Evolutionary conservation across 1,140 invertebrate genomes (phyloP).

Genomic region (Hylaeus anthracinus): DNA sequence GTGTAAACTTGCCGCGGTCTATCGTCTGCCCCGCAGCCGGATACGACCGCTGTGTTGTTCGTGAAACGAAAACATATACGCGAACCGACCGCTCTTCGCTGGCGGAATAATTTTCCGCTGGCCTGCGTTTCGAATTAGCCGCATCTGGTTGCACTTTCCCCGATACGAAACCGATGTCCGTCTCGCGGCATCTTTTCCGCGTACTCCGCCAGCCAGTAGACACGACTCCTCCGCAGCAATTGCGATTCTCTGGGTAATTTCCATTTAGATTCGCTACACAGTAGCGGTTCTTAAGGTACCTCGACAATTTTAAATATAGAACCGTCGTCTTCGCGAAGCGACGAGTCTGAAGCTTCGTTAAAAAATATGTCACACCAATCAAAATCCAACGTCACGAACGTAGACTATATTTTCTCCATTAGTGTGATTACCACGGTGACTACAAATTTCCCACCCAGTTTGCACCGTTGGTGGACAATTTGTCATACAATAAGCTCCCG

Average conservation of each 20-base stretch:
- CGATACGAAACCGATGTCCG: background rate
- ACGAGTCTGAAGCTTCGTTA: no score
- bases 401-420: no score
- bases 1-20: constrained; percentile 43
- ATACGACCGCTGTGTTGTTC: constrained; percentile 40
- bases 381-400: no score
- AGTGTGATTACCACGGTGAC: no score
- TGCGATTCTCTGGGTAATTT: constrained; percentile 6
- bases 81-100: background rate
- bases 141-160: constrained; percentile 5
- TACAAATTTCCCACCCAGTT: no score
- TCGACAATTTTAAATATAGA: no score
- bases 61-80: constrained; percentile 44
- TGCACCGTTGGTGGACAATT: no score
- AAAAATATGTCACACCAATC: no score
- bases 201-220: background rate
- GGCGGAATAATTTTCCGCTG: constrained; percentile 27
- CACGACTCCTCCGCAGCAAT: background rate
- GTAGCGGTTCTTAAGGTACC: no score
- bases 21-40: constrained; percentile 13
- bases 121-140: constrained; percentile 24
- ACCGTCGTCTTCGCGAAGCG: no score
- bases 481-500: no score
- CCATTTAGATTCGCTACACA: constrained; percentile 39
- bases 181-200: background rate